Conservation (phyloP, 2,888 invertebrate species). For the Hydraecia micacea region DNA sequence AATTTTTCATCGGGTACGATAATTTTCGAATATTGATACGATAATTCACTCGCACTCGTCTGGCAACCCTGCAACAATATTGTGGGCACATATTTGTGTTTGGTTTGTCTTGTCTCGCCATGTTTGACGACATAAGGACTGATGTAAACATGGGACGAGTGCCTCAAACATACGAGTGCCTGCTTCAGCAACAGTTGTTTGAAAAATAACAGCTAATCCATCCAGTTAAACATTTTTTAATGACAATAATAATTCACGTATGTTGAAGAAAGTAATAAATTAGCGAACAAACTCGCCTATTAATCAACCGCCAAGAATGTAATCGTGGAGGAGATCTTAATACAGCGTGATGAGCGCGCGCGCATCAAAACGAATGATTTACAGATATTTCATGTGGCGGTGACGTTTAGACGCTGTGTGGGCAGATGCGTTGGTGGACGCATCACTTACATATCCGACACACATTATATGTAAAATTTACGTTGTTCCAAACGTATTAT, state of each 20-base stretch:
- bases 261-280: conserved; percentile 49
- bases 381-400: conserved; percentile 51
- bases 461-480: conserved; percentile 62
- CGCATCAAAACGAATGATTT: conserved; percentile 64
- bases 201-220: conserved; percentile 29
- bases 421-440: conserved; percentile 64
- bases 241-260: conserved; percentile 29
- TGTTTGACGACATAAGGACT: conserved; percentile 53
- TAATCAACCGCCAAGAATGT: conserved; percentile 56
- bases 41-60: no score
- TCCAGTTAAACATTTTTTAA: conserved; percentile 21
- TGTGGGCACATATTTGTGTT: conserved; percentile 71
- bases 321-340: conserved; percentile 56
- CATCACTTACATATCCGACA: conserved; percentile 58
- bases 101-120: conserved; percentile 56
- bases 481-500: conserved; percentile 57
- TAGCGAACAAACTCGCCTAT: conserved; percentile 56
- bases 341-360: conserved; percentile 52
- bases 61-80: no score
- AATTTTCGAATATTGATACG: no score
- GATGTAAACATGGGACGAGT: conserved; percentile 49
- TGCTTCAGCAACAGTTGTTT: conserved; percentile 30
- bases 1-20: no score
- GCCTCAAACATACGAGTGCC: conserved; percentile 7
- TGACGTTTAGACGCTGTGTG: conserved; percentile 56